A percentile compares a stretch with the other conserved stretches of the same genome.
phyloP scores from a whole-genome alignment of 35 echinoderm and acorn worm species.

The Anneissia japonica region DNA sequence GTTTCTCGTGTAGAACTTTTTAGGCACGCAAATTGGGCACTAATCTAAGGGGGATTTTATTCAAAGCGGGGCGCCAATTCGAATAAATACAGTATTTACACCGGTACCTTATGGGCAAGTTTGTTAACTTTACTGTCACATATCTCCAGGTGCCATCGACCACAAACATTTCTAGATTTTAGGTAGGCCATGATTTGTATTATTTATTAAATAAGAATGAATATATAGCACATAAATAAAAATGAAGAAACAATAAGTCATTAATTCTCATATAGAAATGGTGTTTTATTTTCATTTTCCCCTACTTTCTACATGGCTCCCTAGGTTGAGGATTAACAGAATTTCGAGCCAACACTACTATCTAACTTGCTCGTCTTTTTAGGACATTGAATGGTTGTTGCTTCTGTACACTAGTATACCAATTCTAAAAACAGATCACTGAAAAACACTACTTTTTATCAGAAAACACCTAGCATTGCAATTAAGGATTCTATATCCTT shows the following conservation, averaged over 20 bases:
- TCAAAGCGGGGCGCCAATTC: too few relatives aligned
- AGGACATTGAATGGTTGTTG: background rate
- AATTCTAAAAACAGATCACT: background rate
- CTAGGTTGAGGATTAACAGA: background rate
- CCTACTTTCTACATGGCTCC: background rate
- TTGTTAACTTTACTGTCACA: too few relatives aligned
- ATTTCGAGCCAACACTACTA: background rate
- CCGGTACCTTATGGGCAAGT: too few relatives aligned
- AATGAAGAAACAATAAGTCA: background rate
- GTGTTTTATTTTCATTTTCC: slow-evolving; percentile 2
- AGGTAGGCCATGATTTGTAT: too few relatives aligned
- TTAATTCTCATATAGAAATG: background rate
- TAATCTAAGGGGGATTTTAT: too few relatives aligned
- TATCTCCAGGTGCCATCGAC: too few relatives aligned
- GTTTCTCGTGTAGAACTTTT: too few relatives aligned
- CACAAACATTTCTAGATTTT: too few relatives aligned
- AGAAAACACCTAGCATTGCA: background rate
- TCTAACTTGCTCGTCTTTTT: background rate
- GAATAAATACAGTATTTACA: too few relatives aligned
- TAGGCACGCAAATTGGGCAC: too few relatives aligned
- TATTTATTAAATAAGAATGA: too few relatives aligned
- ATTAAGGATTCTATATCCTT: background rate
- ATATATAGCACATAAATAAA: too few relatives aligned
- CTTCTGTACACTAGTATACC: background rate
- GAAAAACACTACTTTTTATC: background rate